phyloP scores from a whole-genome alignment of 2,113 vertebrate species.

The Lasiurus borealis region DNA sequence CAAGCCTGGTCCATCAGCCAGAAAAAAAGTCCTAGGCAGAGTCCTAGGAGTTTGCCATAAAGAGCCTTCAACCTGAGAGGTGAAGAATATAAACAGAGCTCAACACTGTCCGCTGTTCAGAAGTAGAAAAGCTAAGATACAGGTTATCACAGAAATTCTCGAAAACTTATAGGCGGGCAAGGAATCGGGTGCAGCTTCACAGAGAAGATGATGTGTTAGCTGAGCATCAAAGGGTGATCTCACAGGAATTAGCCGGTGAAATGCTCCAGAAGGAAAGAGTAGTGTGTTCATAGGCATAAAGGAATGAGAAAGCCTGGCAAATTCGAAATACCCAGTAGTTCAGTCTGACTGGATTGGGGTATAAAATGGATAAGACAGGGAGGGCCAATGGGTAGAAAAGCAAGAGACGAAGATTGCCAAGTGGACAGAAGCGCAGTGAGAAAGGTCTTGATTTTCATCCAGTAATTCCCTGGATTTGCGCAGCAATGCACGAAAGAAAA shows the following conservation, averaged over 20 bases:
- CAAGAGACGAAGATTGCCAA: neutral
- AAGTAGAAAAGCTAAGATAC: slow-evolving; percentile 13
- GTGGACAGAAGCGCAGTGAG: neutral
- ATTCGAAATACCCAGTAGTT: neutral
- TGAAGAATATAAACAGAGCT: neutral
- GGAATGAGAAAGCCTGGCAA: slow-evolving; percentile 12
- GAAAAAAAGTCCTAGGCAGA: slow-evolving; percentile 1
- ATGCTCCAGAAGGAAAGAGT: slow-evolving; percentile 36
- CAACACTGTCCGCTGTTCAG: neutral
- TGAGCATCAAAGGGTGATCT: neutral
- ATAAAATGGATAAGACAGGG: neutral
- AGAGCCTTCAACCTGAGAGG: neutral
- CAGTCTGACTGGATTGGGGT: neutral
- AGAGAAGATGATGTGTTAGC: neutral
- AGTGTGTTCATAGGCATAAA: neutral
- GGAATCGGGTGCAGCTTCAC: slow-evolving; percentile 7
- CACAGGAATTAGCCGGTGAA: slow-evolving; percentile 4
- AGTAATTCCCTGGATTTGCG: neutral
- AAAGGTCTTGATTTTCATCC: neutral
- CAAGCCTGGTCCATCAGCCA: slow-evolving; percentile 2
- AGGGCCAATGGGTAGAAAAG: neutral
- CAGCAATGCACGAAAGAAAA: neutral
- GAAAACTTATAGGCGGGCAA: neutral
- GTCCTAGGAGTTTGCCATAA: neutral
- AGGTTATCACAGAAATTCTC: slow-evolving; percentile 25